These are phyloP conservation scores for Catostomus latipinnis DNA, from an alignment of 2,797 vertebrate species.

Conservation along the genomic window DNA sequence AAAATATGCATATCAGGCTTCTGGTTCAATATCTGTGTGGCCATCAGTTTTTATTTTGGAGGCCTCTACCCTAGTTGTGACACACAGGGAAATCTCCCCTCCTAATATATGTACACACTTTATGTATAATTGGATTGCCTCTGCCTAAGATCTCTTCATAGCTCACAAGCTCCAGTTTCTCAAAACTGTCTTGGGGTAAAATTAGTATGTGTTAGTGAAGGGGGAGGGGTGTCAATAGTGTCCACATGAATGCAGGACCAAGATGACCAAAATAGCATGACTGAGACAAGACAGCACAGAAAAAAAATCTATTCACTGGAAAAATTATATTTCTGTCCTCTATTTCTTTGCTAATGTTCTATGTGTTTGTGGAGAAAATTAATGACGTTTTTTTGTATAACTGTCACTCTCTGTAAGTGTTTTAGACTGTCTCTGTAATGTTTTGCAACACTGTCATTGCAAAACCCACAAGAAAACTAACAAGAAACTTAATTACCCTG, in stretches of 20 bases:
- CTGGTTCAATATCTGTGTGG: too few relatives aligned
- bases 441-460: neutral
- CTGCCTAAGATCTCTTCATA: neutral
- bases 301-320: neutral
- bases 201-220: neutral
- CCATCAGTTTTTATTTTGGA: too few relatives aligned
- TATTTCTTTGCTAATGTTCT: neutral
- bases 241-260: neutral
- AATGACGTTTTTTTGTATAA: too few relatives aligned
- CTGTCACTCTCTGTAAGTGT: neutral
- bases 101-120: neutral
- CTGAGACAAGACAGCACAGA: neutral
- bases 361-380: neutral
- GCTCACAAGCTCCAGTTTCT: neutral
- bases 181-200: conserved; percentile 21
- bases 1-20: too few relatives aligned
- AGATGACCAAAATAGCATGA: conserved; percentile 9
- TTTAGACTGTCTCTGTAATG: neutral
- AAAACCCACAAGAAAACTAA: neutral
- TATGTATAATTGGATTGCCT: too few relatives aligned
- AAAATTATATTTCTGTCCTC: neutral
- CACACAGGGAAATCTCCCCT: neutral
- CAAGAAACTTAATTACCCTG: neutral
- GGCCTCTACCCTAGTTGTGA: too few relatives aligned
- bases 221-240: neutral